These are phyloP conservation scores for Sclerurus mexicanus DNA, from an alignment of 2,113 vertebrate species.

Conservation along the genomic window DNA sequence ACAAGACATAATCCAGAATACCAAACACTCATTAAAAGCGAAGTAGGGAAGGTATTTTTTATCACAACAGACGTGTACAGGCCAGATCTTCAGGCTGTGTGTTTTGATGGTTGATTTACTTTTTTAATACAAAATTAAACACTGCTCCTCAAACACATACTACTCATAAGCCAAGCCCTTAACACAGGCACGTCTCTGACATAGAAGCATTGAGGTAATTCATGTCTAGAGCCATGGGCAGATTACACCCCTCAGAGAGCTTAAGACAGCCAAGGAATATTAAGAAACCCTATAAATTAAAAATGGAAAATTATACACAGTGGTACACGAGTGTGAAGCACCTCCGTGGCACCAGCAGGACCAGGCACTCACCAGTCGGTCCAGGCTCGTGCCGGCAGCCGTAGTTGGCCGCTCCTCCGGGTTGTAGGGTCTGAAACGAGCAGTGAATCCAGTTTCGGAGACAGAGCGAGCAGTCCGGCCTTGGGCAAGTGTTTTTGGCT, in stretches of 20 bases:
- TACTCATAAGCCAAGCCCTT: constrained; percentile 28
- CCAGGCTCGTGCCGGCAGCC: constrained; percentile 92
- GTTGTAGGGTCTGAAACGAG: constrained; percentile 92
- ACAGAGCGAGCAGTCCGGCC: constrained; percentile 81
- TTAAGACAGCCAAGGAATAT: neutral
- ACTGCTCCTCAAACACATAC: neutral
- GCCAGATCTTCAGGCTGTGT: neutral
- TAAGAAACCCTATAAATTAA: neutral
- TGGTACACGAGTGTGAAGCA: accelerated
- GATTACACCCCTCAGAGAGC: constrained; percentile 9
- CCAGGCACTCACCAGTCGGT: constrained; percentile 85
- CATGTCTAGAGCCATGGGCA: neutral
- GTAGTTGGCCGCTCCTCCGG: constrained; percentile 92
- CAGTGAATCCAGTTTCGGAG: constrained; percentile 81
- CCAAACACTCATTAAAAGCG: neutral
- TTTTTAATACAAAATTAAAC: constrained; percentile 52
- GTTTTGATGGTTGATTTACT: constrained; percentile 63
- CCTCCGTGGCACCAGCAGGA: neutral
- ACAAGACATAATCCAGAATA: constrained; percentile 22
- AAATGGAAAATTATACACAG: neutral
- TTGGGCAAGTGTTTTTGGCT: constrained; percentile 75
- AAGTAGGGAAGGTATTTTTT: constrained; percentile 38
- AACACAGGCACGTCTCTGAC: constrained; percentile 19
- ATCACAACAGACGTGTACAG: neutral
- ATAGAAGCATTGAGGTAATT: neutral